Conservation (phyloP, 2,888 invertebrate genomes). For the Drosophila picticornis region DNA sequence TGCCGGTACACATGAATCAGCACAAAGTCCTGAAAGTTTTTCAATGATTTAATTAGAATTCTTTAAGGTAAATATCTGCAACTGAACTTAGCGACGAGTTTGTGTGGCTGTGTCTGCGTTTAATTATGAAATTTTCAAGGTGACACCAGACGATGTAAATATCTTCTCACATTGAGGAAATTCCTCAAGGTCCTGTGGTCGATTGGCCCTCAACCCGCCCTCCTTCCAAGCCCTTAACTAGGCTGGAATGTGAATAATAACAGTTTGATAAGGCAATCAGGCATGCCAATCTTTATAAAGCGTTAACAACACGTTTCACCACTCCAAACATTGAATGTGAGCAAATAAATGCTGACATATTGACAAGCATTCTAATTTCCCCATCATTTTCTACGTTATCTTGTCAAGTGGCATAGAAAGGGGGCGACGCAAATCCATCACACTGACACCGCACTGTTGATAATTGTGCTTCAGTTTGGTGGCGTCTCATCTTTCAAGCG, state of each 20-base stretch:
- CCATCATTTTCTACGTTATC: not conserved
- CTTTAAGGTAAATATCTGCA: slow-evolving; percentile 71
- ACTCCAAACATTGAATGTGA: not conserved
- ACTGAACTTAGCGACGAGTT: not conserved
- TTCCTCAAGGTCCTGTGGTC: slow-evolving; percentile 52
- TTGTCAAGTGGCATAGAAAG: slow-evolving; percentile 3
- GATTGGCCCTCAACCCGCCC: slow-evolving; percentile 32
- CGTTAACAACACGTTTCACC: slow-evolving; percentile 8
- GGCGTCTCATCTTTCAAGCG: slow-evolving; percentile 26
- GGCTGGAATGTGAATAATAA: slow-evolving; percentile 30
- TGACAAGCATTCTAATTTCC: slow-evolving; percentile 5
- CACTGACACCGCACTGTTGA: slow-evolving; percentile 8
- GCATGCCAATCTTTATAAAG: slow-evolving; percentile 25
- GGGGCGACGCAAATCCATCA: slow-evolving; percentile 21
- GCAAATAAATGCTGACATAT: slow-evolving; percentile 3
- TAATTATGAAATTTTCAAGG: slow-evolving; percentile 80
- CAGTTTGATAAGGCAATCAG: slow-evolving; percentile 26
- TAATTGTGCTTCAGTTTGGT: slow-evolving; percentile 34
- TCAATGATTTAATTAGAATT: slow-evolving; percentile 80
- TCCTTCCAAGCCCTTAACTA: not conserved
- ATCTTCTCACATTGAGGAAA: slow-evolving; percentile 17
- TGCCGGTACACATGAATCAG: slow-evolving; percentile 77
- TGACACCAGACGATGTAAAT: slow-evolving; percentile 41
- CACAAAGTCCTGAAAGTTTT: slow-evolving; percentile 76
- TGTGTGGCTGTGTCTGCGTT: slow-evolving; percentile 47